These are phyloP conservation scores for Anneissia japonica DNA, from an alignment of 35 echinoderm and acorn worm species.

Conservation along the genomic window DNA sequence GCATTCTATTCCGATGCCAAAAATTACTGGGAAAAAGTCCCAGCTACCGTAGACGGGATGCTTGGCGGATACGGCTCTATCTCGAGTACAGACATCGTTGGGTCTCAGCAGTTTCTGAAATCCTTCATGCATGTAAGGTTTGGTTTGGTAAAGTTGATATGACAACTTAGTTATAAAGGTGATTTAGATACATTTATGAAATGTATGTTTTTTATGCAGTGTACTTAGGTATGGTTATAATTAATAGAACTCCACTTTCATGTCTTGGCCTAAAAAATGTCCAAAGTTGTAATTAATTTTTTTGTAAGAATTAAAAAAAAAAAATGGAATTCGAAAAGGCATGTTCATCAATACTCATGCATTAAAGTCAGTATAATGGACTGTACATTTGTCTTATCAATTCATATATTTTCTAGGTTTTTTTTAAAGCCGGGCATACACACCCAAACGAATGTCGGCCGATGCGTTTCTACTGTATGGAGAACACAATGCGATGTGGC, in stretches of 20 bases:
- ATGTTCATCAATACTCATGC: no score
- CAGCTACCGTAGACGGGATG: slow-evolving; percentile 79
- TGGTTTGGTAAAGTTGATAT: background rate
- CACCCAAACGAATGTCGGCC: no score
- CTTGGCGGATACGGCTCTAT: slow-evolving; percentile 80
- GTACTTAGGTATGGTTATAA: background rate
- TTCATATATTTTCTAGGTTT: no score
- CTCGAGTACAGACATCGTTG: slow-evolving; percentile 60
- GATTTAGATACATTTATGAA: no score
- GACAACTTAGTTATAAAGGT: no score
- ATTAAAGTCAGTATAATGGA: no score
- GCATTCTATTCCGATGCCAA: slow-evolving; percentile 78
- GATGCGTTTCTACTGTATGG: no score
- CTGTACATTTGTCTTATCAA: no score
- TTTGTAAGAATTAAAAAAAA: background rate
- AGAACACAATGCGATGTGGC: no score
- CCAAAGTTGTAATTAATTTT: background rate
- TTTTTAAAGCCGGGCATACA: no score
- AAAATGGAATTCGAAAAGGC: no score
- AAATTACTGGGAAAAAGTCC: slow-evolving; percentile 70
- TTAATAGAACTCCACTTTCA: background rate
- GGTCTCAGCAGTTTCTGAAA: slow-evolving; percentile 74
- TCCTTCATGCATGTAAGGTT: slow-evolving; percentile 53
- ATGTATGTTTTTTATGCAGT: background rate
- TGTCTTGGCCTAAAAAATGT: background rate